Conservation (phyloP, 1,140 invertebrate species). For the Holcopasites calliopsidis region DNA sequence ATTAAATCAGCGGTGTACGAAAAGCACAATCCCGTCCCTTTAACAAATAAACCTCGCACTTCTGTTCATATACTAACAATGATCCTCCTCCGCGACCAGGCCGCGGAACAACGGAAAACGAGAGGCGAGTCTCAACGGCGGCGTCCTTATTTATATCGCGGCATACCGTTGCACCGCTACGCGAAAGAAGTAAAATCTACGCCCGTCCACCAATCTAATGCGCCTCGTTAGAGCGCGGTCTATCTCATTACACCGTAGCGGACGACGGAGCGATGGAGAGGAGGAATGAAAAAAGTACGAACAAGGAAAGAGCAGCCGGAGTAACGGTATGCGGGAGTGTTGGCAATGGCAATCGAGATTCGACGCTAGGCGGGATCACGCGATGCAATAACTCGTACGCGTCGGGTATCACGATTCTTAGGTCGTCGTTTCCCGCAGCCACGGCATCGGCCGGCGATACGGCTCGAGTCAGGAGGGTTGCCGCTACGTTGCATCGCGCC, state of each 20-base stretch:
- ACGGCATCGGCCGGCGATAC: not conserved
- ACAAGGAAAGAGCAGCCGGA: conserved; percentile 1
- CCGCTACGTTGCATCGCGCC: conserved; percentile 38
- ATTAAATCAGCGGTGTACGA: too few relatives aligned
- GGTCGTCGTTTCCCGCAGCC: conserved; percentile 29
- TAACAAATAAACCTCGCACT: too few relatives aligned
- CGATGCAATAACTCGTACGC: conserved; percentile 36
- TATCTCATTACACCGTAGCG: not conserved
- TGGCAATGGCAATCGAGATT: conserved; percentile 17
- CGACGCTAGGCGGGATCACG: conserved; percentile 32
- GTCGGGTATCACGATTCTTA: conserved; percentile 33
- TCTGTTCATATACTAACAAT: too few relatives aligned
- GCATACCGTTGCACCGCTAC: too few relatives aligned
- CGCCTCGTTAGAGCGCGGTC: conserved; percentile 2
- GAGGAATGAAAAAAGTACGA: not conserved
- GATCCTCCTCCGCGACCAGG: too few relatives aligned
- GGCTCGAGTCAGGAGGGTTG: not conserved
- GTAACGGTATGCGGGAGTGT: conserved; percentile 12
- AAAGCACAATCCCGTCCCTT: too few relatives aligned
- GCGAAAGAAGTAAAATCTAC: not conserved
- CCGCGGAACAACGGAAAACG: too few relatives aligned
- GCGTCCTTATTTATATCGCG: too few relatives aligned
- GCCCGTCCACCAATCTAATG: conserved; percentile 1
- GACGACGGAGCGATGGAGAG: not conserved
- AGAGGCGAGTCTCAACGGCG: too few relatives aligned